Conservation (phyloP, 2,113 vertebrate species). For the Mirza zaza region DNA sequence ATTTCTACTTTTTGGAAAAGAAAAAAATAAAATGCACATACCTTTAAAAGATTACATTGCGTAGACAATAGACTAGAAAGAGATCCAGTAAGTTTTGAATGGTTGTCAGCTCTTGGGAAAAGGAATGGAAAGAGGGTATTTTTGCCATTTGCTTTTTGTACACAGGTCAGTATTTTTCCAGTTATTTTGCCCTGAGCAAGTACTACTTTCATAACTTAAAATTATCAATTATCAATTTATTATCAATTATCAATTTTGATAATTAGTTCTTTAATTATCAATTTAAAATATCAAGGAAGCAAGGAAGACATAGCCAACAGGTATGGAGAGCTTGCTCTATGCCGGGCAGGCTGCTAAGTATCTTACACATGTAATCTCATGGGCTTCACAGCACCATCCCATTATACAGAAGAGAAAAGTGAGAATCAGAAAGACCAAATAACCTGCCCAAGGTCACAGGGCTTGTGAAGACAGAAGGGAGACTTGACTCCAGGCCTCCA, state of each 20-base stretch:
- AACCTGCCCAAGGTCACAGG: not conserved
- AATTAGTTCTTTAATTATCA: no score
- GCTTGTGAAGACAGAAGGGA: not conserved
- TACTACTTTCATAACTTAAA: not conserved
- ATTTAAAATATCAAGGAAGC: not conserved
- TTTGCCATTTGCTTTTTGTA: not conserved
- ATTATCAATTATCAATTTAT: not conserved
- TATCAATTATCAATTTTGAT: no score
- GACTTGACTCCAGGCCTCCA: rapidly evolving
- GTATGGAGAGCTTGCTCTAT: rapidly evolving
- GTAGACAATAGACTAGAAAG: not conserved
- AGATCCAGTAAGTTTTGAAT: not conserved
- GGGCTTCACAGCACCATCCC: no score
- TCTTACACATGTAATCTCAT: rapidly evolving
- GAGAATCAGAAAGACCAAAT: not conserved
- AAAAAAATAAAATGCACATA: not conserved
- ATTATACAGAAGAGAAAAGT: not conserved
- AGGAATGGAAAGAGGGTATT: not conserved
- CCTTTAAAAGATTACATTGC: not conserved
- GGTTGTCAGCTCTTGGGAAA: not conserved
- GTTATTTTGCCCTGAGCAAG: not conserved
- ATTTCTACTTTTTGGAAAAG: not conserved
- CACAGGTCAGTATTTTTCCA: not conserved
- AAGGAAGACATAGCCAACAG: not conserved
- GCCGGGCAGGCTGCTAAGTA: not conserved